phyloP scores from a whole-genome alignment of 2,113 vertebrate species.

The Oncorhynchus kisutch region DNA sequence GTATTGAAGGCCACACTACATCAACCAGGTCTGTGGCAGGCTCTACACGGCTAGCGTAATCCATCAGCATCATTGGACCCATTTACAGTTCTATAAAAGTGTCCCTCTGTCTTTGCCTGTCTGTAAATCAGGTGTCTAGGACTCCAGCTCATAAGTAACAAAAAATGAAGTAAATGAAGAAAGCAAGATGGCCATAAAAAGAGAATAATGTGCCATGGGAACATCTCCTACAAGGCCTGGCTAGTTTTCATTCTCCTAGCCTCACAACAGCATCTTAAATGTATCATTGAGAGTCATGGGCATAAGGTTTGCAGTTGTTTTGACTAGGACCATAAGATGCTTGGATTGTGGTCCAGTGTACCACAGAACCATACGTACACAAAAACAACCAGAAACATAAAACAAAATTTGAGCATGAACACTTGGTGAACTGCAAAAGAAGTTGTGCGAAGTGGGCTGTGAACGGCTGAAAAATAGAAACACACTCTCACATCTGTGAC shows the following conservation, averaged over 20 bases:
- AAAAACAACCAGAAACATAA: too few species aligned
- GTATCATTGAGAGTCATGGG: not conserved
- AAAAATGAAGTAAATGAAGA: constrained; percentile 53
- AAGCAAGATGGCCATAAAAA: constrained; percentile 47
- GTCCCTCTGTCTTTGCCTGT: constrained; percentile 50
- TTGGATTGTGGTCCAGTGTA: too few species aligned
- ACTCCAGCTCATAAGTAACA: constrained; percentile 53
- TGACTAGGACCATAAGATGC: not conserved
- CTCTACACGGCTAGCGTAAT: constrained; percentile 45
- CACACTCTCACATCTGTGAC: constrained; percentile 47
- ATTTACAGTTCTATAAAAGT: constrained; percentile 66
- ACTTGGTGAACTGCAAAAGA: too few species aligned
- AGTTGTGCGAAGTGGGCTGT: not conserved
- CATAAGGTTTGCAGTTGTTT: not conserved
- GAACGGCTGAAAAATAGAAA: constrained; percentile 18
- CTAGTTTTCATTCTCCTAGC: not conserved
- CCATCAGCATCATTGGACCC: constrained; percentile 49
- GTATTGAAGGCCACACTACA: constrained; percentile 30
- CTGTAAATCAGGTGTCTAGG: constrained; percentile 57
- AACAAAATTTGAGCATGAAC: too few species aligned
- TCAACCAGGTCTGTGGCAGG: constrained; percentile 3
- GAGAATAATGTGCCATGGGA: constrained; percentile 52
- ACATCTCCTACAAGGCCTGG: not conserved
- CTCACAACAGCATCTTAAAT: constrained; percentile 4
- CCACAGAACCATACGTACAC: too few species aligned